Evolutionary conservation across 64 coral and sea anemone species (phyloP).

Genomic region (Stichodactyla helianthus): DNA sequence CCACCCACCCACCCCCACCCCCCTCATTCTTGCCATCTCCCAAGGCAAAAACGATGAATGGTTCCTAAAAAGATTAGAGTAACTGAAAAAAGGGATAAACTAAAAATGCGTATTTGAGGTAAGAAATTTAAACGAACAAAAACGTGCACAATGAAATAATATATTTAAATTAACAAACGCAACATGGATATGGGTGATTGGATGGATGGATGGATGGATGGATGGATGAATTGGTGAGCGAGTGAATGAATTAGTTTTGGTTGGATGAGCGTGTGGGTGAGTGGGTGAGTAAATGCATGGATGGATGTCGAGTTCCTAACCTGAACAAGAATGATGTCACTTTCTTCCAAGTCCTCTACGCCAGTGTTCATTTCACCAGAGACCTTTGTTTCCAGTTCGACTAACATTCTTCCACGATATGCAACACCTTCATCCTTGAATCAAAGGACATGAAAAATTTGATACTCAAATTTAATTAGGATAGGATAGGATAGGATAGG

Average conservation of each 20-base stretch:
- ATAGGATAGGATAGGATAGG: no score
- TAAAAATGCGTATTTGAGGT: no score
- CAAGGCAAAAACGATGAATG: no score
- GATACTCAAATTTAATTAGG: no score
- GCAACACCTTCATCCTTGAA: conserved; percentile 68
- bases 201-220: not conserved
- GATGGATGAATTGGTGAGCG: not conserved
- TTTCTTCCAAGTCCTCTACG: conserved; percentile 37
- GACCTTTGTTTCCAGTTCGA: conserved; percentile 51
- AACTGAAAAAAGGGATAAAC: no score
- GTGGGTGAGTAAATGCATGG: not conserved
- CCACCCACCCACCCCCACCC: no score
- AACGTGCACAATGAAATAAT: no score
- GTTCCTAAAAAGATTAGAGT: no score
- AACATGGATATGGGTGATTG: not conserved
- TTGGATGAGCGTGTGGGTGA: not conserved
- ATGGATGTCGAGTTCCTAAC: not conserved
- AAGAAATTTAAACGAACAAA: no score
- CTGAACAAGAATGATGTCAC: conserved; percentile 50
- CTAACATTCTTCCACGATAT: conserved; percentile 53
- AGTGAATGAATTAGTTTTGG: not conserved
- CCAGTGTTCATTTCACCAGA: conserved; percentile 12
- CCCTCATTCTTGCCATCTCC: no score
- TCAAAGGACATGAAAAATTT: not conserved
- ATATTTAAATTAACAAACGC: no score